Evolutionary conservation across 2,888 invertebrate genomes (phyloP).

Genomic region (Euspilapteryx auroguttella): DNA sequence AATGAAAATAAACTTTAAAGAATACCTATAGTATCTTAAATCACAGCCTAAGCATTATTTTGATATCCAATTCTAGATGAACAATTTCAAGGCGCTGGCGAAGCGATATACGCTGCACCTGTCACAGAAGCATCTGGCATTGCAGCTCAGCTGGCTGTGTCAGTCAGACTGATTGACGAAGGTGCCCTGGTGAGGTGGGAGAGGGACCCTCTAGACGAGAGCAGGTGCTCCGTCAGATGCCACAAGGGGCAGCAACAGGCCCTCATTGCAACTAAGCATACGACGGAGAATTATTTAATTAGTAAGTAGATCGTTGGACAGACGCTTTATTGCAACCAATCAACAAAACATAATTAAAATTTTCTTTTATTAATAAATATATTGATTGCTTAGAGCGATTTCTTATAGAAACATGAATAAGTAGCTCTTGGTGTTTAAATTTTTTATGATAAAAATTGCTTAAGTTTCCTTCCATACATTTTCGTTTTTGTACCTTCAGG

Average conservation of each 20-base stretch:
- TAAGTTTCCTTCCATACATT: too few species aligned
- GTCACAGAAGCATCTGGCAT: constrained; percentile 63
- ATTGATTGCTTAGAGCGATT: background rate
- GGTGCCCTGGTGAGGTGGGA: constrained; percentile 80
- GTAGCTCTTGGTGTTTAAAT: too few species aligned
- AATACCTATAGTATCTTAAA: too few species aligned
- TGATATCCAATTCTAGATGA: constrained; percentile 5
- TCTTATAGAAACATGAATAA: background rate
- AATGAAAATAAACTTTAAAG: too few species aligned
- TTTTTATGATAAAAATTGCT: too few species aligned
- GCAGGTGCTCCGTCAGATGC: constrained; percentile 72
- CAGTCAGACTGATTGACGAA: constrained; percentile 69
- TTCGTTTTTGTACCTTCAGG: too few species aligned
- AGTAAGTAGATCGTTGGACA: constrained; percentile 31
- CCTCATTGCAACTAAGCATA: constrained; percentile 69
- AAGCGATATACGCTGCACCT: constrained; percentile 7
- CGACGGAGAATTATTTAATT: constrained; percentile 68
- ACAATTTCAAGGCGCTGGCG: constrained; percentile 7
- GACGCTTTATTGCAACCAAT: too few species aligned
- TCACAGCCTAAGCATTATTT: too few species aligned
- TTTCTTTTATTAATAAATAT: background rate
- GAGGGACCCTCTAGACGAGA: constrained; percentile 60
- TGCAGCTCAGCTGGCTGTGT: constrained; percentile 68
- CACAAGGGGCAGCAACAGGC: constrained; percentile 64
- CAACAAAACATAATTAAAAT: too few species aligned